phyloP scores from a whole-genome alignment of 35 echinoderm and acorn worm genomes.

The Amphiura filiformis region DNA sequence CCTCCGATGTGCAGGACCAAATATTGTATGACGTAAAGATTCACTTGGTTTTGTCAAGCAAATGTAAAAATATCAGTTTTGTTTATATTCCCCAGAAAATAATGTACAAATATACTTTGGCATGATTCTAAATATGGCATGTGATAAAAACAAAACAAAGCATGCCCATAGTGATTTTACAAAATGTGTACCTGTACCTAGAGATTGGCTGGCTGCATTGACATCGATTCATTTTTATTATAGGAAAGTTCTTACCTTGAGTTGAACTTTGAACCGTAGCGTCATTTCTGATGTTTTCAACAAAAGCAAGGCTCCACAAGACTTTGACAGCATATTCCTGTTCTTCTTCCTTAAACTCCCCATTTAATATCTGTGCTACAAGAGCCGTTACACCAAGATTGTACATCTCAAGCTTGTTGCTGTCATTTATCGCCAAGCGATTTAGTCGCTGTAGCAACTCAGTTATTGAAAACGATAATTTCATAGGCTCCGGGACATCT shows the following conservation, averaged over 20 bases:
- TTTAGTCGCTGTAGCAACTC: background rate
- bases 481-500: background rate
- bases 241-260: background rate
- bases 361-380: background rate
- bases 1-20: too few relatives aligned
- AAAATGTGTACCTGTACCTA: too few relatives aligned
- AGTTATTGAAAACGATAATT: background rate
- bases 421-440: background rate
- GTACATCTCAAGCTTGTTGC: background rate
- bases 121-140: too few relatives aligned
- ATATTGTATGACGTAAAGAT: too few relatives aligned
- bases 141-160: too few relatives aligned
- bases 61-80: too few relatives aligned
- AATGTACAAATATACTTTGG: too few relatives aligned
- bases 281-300: background rate
- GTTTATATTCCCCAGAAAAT: too few relatives aligned
- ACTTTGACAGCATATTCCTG: background rate
- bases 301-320: background rate
- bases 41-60: too few relatives aligned
- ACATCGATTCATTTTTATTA: background rate
- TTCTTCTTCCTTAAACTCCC: background rate
- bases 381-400: background rate
- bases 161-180: too few relatives aligned
- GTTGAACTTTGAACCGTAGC: background rate
- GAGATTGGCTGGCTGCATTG: too few relatives aligned